These are phyloP conservation scores for Colistium nudipinnis DNA, from an alignment of 2,113 vertebrate genomes.

Conservation along the genomic window DNA sequence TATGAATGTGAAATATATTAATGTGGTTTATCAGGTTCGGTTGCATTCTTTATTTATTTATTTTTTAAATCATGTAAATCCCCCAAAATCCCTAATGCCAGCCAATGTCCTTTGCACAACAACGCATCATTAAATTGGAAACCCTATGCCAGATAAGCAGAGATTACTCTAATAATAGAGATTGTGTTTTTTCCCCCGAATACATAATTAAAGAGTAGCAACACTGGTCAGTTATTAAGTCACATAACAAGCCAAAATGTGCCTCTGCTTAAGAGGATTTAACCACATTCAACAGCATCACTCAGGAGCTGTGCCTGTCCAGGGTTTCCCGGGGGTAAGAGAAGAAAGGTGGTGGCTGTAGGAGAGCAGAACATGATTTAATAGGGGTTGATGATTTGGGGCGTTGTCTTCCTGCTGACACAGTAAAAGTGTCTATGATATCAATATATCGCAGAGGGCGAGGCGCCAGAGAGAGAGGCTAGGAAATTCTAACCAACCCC, in stretches of 20 bases:
- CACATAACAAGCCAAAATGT: rapidly evolving
- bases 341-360: constrained; percentile 2
- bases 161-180: background rate
- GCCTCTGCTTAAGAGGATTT: background rate
- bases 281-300: constrained; percentile 5
- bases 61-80: background rate
- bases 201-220: no score
- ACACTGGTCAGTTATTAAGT: background rate
- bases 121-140: background rate
- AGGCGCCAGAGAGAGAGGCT: background rate
- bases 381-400: constrained; percentile 6
- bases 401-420: constrained; percentile 3
- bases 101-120: background rate
- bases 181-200: background rate
- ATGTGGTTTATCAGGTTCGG: no score
- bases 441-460: background rate
- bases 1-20: no score
- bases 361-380: constrained; percentile 3
- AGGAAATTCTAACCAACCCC: background rate
- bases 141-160: background rate
- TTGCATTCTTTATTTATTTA: background rate
- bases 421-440: constrained; percentile 8
- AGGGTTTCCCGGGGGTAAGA: background rate
- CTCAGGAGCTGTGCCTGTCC: background rate
- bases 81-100: background rate